Base-by-base conservation (phyloP, 1,140 invertebrate genomes). In the Pseudomyrmex cubaensis region DNA sequence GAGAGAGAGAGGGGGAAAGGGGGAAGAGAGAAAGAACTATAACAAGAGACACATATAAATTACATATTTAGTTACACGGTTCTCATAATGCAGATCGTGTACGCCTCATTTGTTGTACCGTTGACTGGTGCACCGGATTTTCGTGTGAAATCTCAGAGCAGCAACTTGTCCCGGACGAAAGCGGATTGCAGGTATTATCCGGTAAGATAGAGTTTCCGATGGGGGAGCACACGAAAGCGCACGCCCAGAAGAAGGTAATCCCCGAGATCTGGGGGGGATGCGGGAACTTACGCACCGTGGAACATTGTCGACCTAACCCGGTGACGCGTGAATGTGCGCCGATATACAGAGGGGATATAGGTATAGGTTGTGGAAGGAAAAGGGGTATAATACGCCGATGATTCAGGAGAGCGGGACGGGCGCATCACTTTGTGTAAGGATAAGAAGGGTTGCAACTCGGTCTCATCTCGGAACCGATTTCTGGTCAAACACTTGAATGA, bases 401-500 rank as follows among this genome's bases (percentile, higher is more conserved):
- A 70, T 48, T 78, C 64, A n/a, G 67, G 17, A 52, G 22, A 22
- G 46, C 57, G 73, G 25, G 54, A 44, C 44, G 20, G 57, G 20
- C 8, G 15, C 8, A 80, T 22, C 22, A 22, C 12, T 59, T 80
- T 50, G 22, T 61, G 44, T 50, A 48, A 35, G 50, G 15, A 70
- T 76, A 48, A 80, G 76, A 59, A 83, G 86, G 87, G 87, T 35
- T 85, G 85, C 85, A 85, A 92, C 87, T 52, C 50, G 9, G 2
- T 52, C 87, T 87, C 66, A 66, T 67, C 62, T 67, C 5, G 35
- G 35, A 61, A 69, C 57, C 57, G 91, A 90, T 92, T 91, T 91
- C 63, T 90, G 88, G 91, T 91, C 90, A 93, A 92, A 91, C 85
- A 92, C 89, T 92, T 66, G 84, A 90, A 82, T 59, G 86, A 12